These are phyloP conservation scores for Upupa epops DNA, from an alignment of 2,113 vertebrate genomes.

Conservation along the genomic window DNA sequence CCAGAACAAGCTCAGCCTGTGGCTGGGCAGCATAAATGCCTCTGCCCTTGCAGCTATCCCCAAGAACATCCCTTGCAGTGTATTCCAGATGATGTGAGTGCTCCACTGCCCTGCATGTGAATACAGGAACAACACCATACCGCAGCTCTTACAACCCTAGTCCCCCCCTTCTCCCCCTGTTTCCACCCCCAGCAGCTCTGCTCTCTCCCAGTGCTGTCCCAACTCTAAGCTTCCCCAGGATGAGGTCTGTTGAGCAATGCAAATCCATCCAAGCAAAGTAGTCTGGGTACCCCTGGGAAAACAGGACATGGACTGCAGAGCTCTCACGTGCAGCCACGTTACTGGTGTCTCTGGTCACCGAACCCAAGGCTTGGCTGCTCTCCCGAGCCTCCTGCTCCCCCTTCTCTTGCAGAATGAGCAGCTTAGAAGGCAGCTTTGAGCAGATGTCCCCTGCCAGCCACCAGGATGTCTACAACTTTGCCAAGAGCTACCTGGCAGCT, in stretches of 20 bases:
- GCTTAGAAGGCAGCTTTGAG: background rate
- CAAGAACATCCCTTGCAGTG: background rate
- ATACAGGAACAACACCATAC: background rate
- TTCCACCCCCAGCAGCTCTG: background rate
- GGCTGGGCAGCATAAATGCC: conserved; percentile 24
- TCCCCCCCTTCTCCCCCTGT: background rate
- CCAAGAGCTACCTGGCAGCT: background rate
- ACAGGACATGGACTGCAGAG: background rate
- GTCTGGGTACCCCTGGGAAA: background rate
- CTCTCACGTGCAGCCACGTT: background rate
- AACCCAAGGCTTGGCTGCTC: background rate
- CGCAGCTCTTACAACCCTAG: background rate
- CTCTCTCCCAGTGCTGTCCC: background rate
- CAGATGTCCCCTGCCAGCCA: background rate
- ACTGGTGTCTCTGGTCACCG: background rate
- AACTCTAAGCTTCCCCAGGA: no score
- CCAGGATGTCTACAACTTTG: conserved; percentile 3
- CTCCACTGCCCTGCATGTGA: background rate
- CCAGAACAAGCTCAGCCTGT: background rate
- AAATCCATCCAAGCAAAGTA: background rate
- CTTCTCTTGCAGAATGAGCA: background rate
- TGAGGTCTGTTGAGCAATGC: background rate
- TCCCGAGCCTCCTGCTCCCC: background rate
- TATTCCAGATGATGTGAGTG: conserved; percentile 38
- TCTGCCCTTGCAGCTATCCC: conserved; percentile 7